A percentile compares a stretch with the other conserved stretches of the same genome.
phyloP scores from a whole-genome alignment of 2,113 vertebrate genomes.

The Trematocara unimaculatum region DNA sequence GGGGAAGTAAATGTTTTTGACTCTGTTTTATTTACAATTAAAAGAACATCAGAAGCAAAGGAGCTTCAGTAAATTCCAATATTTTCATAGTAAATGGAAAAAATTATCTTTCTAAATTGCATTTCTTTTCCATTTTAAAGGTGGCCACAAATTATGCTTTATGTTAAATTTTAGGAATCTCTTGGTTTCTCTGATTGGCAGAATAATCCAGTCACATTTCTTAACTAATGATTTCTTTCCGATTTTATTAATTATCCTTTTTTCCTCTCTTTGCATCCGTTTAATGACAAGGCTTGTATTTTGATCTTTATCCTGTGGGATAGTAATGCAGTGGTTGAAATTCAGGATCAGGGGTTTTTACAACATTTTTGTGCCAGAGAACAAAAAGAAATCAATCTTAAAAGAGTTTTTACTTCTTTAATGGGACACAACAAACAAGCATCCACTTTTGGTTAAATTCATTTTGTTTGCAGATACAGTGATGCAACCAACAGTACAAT shows the following conservation, averaged over 20 bases:
- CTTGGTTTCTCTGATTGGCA: not conserved
- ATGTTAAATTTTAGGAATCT: not conserved
- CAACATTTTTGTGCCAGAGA: not conserved
- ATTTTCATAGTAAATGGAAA: not conserved
- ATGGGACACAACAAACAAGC: not conserved
- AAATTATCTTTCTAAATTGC: not conserved
- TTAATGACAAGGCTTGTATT: not conserved
- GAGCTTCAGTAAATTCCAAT: not conserved
- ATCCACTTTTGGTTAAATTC: not conserved
- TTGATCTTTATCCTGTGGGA: not conserved
- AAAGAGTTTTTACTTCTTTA: not conserved
- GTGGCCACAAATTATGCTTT: not conserved
- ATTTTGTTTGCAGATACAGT: not conserved
- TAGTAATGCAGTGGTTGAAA: not conserved
- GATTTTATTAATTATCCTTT: not conserved
- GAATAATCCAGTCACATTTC: not conserved
- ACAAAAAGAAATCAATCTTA: not conserved
- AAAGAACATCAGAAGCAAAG: not conserved
- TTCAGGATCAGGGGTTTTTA: not conserved
- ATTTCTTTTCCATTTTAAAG: not conserved
- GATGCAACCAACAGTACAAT: not conserved
- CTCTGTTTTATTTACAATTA: accelerated
- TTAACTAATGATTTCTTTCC: not conserved
- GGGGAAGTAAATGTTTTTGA: not conserved
- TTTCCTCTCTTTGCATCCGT: accelerated